Evolutionary conservation across 2,888 invertebrate genomes (phyloP).

Genomic region (Phengaris alcon): DNA sequence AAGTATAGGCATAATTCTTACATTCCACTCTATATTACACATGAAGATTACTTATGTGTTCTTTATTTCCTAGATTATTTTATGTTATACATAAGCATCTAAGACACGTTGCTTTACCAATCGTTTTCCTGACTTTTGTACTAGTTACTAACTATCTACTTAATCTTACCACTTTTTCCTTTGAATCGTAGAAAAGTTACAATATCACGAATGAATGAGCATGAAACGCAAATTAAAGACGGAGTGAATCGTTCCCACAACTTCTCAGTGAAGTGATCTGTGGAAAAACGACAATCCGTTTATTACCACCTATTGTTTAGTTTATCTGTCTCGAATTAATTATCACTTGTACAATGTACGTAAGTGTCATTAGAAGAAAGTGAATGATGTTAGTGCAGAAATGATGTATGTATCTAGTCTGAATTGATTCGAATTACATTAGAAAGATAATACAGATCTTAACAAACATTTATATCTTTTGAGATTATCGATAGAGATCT

Average conservation of each 20-base stretch:
- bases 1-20: too few relatives aligned
- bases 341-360: slow-evolving; percentile 49
- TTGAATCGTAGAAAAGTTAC: slow-evolving; percentile 7
- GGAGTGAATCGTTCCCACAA: slow-evolving; percentile 52
- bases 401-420: neutral
- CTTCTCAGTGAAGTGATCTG: slow-evolving; percentile 49
- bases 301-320: slow-evolving; percentile 73
- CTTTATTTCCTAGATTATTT: too few relatives aligned
- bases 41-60: too few relatives aligned
- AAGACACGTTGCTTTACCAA: too few relatives aligned
- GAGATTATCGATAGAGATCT: too few relatives aligned
- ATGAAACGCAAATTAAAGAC: slow-evolving; percentile 52
- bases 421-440: slow-evolving; percentile 15
- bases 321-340: slow-evolving; percentile 67
- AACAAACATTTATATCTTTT: too few relatives aligned
- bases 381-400: neutral
- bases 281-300: slow-evolving; percentile 61
- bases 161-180: neutral
- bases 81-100: too few relatives aligned
- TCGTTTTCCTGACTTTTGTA: too few relatives aligned
- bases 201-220: slow-evolving; percentile 23
- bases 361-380: slow-evolving; percentile 31
- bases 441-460: neutral
- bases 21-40: too few relatives aligned
- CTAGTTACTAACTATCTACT: too few relatives aligned